Evolutionary conservation across 2,113 vertebrate species (phyloP).

Genomic region (Bombycilla garrulus): DNA sequence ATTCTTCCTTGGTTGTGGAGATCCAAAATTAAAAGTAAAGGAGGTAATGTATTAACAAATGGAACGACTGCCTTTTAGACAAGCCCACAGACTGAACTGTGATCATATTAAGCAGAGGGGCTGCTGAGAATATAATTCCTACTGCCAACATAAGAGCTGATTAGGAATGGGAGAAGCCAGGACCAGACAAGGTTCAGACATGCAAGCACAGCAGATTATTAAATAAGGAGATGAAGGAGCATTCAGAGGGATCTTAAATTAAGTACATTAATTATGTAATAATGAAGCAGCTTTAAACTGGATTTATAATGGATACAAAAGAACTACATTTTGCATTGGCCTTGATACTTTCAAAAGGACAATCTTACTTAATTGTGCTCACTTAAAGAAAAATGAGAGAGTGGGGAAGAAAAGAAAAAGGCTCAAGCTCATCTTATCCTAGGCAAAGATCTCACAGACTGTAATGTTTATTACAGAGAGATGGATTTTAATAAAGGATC

Average conservation of each 20-base stretch:
- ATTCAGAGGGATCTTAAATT: conserved; percentile 43
- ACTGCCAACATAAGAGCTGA: not conserved
- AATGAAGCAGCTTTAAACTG: conserved; percentile 24
- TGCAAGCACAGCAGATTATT: conserved; percentile 51
- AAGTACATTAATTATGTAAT: conserved; percentile 38
- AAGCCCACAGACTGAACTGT: not conserved
- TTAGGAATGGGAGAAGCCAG: conserved; percentile 19
- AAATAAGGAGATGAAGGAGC: conserved; percentile 53
- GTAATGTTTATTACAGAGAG: not conserved
- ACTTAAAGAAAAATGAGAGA: not conserved
- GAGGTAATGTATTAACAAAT: not conserved
- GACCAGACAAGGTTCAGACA: conserved; percentile 52
- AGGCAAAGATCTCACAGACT: not conserved
- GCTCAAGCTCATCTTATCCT: not conserved
- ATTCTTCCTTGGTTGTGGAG: conserved; percentile 14
- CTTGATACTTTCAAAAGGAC: not conserved
- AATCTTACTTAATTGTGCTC: not conserved
- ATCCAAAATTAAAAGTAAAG: conserved; percentile 11
- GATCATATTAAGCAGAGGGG: not conserved
- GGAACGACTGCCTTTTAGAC: not conserved
- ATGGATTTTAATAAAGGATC: not conserved
- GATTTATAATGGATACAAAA: not conserved
- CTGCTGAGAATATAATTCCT: not conserved
- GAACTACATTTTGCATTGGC: not conserved
- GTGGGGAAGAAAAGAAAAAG: not conserved